A percentile compares a stretch with the other conserved stretches of the same genome.
Conservation (phyloP, 2,113 vertebrate species). For the Sylvietta virens region DNA sequence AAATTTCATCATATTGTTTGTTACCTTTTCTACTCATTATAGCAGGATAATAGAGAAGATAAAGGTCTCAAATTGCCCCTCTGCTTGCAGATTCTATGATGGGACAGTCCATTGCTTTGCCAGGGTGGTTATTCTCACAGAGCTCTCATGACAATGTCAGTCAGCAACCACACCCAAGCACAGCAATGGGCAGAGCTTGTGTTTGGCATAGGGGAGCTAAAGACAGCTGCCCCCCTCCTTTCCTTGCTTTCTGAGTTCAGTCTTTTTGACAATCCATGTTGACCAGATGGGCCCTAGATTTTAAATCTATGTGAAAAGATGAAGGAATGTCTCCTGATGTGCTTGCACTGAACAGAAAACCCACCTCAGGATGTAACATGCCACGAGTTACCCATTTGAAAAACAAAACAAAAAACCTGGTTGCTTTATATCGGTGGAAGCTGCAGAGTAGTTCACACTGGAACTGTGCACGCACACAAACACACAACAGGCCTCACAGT, state of each 20-base stretch:
- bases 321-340: constrained; percentile 23
- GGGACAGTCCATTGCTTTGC: background rate
- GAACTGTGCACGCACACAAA: constrained; percentile 40
- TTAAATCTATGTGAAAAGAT: constrained; percentile 8
- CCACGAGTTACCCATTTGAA: background rate
- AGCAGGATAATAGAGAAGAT: background rate
- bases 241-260: background rate
- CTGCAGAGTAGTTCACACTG: constrained; percentile 58
- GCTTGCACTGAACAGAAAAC: constrained; percentile 51
- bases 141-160: background rate
- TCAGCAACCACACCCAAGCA: background rate
- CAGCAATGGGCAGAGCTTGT: background rate
- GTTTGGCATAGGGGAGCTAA: background rate
- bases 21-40: background rate
- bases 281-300: constrained; percentile 2
- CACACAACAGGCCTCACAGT: constrained; percentile 53
- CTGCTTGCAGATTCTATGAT: background rate
- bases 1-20: background rate
- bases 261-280: background rate
- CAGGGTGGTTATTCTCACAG: background rate
- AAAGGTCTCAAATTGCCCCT: background rate
- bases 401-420: constrained; percentile 56
- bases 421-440: constrained; percentile 59
- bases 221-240: background rate
- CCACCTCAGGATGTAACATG: constrained; percentile 35